Conservation (phyloP, 2,797 vertebrate species). For the Oophaga sylvatica region DNA sequence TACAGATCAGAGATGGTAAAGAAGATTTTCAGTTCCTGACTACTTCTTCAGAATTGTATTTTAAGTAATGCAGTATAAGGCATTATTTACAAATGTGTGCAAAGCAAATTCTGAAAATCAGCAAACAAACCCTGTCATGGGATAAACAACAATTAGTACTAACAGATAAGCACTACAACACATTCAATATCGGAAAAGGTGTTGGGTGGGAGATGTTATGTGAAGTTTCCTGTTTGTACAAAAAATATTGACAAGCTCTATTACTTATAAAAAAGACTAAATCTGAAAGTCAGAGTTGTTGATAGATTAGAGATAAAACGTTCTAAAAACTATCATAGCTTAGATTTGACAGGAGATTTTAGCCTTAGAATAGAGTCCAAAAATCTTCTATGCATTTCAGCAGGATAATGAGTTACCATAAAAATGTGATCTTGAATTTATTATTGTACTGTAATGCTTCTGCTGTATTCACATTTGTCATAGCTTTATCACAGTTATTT, state of each 20-base stretch:
- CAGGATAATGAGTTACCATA: background rate
- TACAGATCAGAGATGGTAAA: background rate
- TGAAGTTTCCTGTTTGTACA: conserved; percentile 11
- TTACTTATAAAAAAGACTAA: background rate
- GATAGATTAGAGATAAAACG: background rate
- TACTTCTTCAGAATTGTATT: background rate
- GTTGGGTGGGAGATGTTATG: background rate
- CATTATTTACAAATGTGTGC: background rate
- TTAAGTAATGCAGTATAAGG: background rate
- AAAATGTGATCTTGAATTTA: background rate
- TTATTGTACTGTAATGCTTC: conserved; percentile 2
- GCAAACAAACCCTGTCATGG: background rate
- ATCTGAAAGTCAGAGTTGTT: background rate
- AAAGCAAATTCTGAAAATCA: background rate
- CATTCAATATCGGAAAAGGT: background rate
- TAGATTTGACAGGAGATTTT: background rate
- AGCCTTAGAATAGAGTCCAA: background rate
- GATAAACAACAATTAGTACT: conserved; percentile 25
- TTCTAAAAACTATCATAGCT: background rate
- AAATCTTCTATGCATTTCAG: background rate
- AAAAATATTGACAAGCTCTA: background rate
- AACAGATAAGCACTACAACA: conserved; percentile 8
- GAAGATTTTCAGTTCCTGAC: background rate
- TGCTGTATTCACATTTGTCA: background rate
- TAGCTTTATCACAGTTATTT: conserved; percentile 1